Evolutionary conservation across 2,888 invertebrate genomes (phyloP), one percentile per base, ranked within the genome.

Genomic region (Agrenia bidenticulata): DNA sequence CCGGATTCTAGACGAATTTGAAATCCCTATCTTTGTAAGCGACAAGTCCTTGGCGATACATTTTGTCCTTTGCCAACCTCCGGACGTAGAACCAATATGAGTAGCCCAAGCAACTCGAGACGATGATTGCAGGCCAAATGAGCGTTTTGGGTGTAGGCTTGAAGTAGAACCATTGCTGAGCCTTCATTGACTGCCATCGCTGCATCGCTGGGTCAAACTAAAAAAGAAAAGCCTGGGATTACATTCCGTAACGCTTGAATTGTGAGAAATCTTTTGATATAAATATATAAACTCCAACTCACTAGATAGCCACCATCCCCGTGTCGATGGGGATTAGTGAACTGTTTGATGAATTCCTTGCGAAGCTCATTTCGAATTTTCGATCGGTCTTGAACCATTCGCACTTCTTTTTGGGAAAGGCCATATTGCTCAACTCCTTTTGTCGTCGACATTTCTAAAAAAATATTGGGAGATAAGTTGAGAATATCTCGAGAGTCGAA

Each of bases 181-280:
- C 85, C 79, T 85, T 85, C 86, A 91, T 85, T 0, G 92, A 85
- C 78, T 86, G 82, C 78, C 85, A 91, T 60, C 90, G 85, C 77
- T 89, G 87, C 2, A 92, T 73, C 11, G 87, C 89, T n/a, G 87
- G 81, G 80, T 94, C 94, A 79, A 92, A 89, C 94, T 94, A 81
- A 73, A 85, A 85, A 54, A 21, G 15, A 45, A 57, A 45, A 45
- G n/a, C n/a, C n/a, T n/a, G n/a, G n/a, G n/a, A n/a, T n/a, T n/a
- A n/a, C n/a, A n/a, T n/a, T n/a, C n/a, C n/a, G n/a, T n/a, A n/a
- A n/a, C n/a, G n/a, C n/a, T n/a, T n/a, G n/a, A n/a, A n/a, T n/a
- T n/a, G n/a, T n/a, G n/a, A n/a, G n/a, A n/a, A n/a, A n/a, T n/a
- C n/a, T n/a, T n/a, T n/a, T n/a, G n/a, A n/a, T n/a, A n/a, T n/a